Evolutionary conservation across 2,888 invertebrate genomes (phyloP), one percentile per base, ranked within the genome.

Genomic region (Adelognathus sp.): DNA sequence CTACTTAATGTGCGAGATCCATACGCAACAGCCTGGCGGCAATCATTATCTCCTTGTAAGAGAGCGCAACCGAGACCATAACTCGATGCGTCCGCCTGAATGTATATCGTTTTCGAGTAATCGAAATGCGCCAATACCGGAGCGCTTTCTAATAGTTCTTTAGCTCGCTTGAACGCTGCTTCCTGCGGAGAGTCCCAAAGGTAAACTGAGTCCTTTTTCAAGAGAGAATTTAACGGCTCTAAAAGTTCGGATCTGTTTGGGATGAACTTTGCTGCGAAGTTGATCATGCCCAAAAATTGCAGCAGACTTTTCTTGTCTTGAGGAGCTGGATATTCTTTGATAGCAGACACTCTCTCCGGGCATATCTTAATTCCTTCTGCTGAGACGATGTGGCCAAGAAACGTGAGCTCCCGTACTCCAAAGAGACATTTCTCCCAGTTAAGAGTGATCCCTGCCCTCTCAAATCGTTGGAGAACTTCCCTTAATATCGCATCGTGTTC

Each of bases 191-290:
- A n/a, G n/a, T n/a, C n/a, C n/a, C n/a, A n/a, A n/a, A n/a, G n/a
- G n/a, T n/a, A n/a, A n/a, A n/a, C n/a, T n/a, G n/a, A n/a, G n/a
- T n/a, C n/a, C n/a, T 80, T 80, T 73, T 83, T 84, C 16, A 86
- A 21, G n/a, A 86, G 61, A 16, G 63, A 39, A 71, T 83, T 79
- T 7, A 87, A 67, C 0, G 82, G 77, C 36, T 82, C 76, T 7
- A 84, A 79, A 52, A 80, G 54, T 33, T 83, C 76, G 7, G 85
- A 83, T 33, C 83, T 70, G 58, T 86, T 83, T 1, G 83, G 82
- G 6, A 84, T 76, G 41, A 79, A 85, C 74, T 81, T 85, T 11
- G 75, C 80, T 2, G 79, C 63, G 63, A 75, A 86, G 39, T 82
- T 86, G 0, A 86, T 76, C 66, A 80, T 83, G 0, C 84, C 82